phyloP scores from a whole-genome alignment of 2,113 vertebrate genomes.

The Scatophagus argus region DNA sequence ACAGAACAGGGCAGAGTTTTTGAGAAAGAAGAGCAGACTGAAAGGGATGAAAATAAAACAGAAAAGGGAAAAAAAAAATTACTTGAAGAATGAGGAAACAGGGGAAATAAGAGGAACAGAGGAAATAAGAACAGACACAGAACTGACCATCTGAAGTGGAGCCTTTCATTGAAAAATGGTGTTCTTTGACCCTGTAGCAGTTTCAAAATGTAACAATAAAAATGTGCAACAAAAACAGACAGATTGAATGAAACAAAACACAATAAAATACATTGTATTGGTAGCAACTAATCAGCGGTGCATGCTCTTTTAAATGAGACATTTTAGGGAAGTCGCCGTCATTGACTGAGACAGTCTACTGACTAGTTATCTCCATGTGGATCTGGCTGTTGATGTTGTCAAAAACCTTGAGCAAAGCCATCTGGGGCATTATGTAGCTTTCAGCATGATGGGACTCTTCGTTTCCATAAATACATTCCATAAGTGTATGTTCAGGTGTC shows the following conservation, averaged over 20 bases:
- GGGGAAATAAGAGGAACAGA: background rate
- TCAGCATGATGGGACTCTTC: background rate
- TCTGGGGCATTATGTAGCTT: constrained; percentile 6
- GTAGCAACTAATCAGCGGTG: no score
- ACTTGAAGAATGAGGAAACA: background rate
- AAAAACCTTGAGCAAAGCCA: background rate
- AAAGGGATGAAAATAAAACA: background rate
- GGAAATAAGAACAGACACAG: no score
- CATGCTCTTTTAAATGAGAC: background rate
- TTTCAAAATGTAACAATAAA: background rate
- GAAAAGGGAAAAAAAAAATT: background rate
- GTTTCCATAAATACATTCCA: background rate
- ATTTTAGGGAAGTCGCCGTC: background rate
- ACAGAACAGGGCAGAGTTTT: background rate
- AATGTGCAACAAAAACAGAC: no score
- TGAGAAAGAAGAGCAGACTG: background rate
- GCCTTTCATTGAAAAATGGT: background rate
- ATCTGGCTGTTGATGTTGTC: constrained; percentile 11
- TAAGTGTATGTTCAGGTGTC: background rate
- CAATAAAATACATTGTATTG: background rate
- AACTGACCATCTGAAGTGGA: background rate
- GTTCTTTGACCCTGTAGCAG: background rate
- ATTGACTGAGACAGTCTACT: background rate
- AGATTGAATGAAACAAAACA: background rate
- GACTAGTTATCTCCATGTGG: constrained; percentile 19